Evolutionary conservation across 1,140 invertebrate genomes (phyloP), one percentile per base, ranked within the genome.

Genomic region (Nymphalis io): DNA sequence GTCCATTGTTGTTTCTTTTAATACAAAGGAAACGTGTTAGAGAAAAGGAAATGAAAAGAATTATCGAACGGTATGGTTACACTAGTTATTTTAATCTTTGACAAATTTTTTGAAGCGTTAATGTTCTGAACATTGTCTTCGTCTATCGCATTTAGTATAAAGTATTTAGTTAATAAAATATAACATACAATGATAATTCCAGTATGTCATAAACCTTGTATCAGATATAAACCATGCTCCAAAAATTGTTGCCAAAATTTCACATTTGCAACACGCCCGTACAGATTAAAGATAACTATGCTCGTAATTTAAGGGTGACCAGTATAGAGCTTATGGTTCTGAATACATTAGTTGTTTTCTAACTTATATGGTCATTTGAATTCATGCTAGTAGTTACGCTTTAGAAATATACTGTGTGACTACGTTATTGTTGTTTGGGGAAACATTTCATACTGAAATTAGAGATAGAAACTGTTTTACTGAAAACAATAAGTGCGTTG

Each of bases 271-370:
- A 21, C 60, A 61, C 21, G 16, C 13, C 23, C n/a, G 51, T 21
- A 27, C 18, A 33, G 42, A 48, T 48, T 48, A 61, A 48, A 44
- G 60, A 61, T 61, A 61, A 48, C 42, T 59, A 38, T 51, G 57
- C 53, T 38, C 60, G 42, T 55, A 62, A 68, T 68, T 68, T 62
- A 27, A 62, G 67, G 67, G 39, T 57, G 51, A 55, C 67, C 60
- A 67, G 64, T 67, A 42, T 58, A 67, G 57, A 59, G 57, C 27
- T 62, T 61, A 68, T 61, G 48, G 67, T 60, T 60, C 60, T 55
- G 44, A 61, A 61, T 68, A 68, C 38, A 68, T 68, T 68, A 62
- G 67, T 61, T 57, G 58, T 68, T 68, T 68, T 68, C 67, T 68
- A 68, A 68, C 67, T 68, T 68, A 68, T 61, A 61, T 38, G 67